Percentiles rank a stretch among this genome's conserved stretches.
phyloP scores from a whole-genome alignment of 2,113 vertebrate species.

The Lasiurus cinereus region DNA sequence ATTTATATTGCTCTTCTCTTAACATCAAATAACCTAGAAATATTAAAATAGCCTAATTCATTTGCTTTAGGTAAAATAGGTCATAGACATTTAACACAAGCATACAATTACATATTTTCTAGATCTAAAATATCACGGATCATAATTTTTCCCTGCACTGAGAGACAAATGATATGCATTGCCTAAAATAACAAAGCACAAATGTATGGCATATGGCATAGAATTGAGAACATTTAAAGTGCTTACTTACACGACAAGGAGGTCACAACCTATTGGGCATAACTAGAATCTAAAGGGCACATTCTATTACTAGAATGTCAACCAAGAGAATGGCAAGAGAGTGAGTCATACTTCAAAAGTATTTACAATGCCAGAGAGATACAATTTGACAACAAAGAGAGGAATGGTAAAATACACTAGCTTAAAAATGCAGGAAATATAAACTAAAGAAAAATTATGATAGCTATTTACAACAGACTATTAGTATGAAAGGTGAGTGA shows the following conservation, averaged over 20 bases:
- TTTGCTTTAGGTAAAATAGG: neutral
- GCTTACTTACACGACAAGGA: neutral
- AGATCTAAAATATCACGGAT: neutral
- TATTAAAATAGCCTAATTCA: neutral
- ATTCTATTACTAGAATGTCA: conserved; percentile 58
- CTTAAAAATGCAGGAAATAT: conserved; percentile 37
- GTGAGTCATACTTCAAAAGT: neutral
- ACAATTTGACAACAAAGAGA: conserved; percentile 38
- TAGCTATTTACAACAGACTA: neutral
- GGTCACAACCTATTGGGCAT: conserved; percentile 34
- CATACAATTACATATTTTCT: neutral
- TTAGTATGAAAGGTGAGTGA: conserved; percentile 6
- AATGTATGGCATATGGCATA: neutral
- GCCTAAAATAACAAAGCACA: conserved; percentile 22
- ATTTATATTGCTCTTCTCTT: neutral
- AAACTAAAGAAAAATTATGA: neutral
- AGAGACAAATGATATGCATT: conserved; percentile 31
- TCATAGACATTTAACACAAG: conserved; percentile 7
- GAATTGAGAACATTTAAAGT: conserved; percentile 43
- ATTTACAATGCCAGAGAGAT: conserved; percentile 37
- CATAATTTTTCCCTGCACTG: neutral
- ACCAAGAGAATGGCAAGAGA: conserved; percentile 21
- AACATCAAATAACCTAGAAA: neutral
- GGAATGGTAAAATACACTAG: neutral
- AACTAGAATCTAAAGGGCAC: neutral